These are phyloP conservation scores for Rhopilema esculentum DNA, from an alignment of 30 jellyfish, hydroid and myxozoan species.

Conservation along the genomic window DNA sequence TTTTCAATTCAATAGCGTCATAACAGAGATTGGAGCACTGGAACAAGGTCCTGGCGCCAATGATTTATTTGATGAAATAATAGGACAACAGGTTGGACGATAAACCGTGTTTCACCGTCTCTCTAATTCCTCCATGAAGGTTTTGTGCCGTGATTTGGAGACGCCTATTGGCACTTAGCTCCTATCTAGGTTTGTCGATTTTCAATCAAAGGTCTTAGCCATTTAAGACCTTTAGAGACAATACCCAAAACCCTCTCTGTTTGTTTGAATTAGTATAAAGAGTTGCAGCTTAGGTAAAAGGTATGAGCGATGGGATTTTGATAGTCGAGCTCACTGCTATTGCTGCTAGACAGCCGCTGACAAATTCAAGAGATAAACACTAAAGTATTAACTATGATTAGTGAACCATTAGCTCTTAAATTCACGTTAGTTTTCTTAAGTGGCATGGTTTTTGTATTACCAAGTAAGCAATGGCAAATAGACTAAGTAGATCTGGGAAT, in stretches of 20 bases:
- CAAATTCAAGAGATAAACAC: neutral
- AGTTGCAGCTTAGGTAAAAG: neutral
- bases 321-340: neutral
- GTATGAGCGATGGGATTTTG: neutral
- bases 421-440: neutral
- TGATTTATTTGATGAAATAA: constrained; percentile 29
- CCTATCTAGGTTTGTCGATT: constrained; percentile 39
- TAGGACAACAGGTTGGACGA: constrained; percentile 35
- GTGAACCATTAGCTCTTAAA: neutral
- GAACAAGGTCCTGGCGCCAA: constrained; percentile 66
- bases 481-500: neutral
- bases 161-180: constrained; percentile 57
- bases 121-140: constrained; percentile 37
- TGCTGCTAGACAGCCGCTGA: neutral
- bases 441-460: neutral
- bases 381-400: neutral
- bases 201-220: constrained; percentile 51
- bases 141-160: constrained; percentile 45
- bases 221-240: constrained; percentile 26
- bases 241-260: constrained; percentile 1
- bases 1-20: constrained; percentile 41
- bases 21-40: constrained; percentile 27
- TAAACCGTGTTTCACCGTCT: constrained; percentile 30
- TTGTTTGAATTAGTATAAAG: constrained; percentile 19
- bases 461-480: neutral